phyloP scores from a whole-genome alignment of 2,888 invertebrate genomes.

The Eristalis pertinax region DNA sequence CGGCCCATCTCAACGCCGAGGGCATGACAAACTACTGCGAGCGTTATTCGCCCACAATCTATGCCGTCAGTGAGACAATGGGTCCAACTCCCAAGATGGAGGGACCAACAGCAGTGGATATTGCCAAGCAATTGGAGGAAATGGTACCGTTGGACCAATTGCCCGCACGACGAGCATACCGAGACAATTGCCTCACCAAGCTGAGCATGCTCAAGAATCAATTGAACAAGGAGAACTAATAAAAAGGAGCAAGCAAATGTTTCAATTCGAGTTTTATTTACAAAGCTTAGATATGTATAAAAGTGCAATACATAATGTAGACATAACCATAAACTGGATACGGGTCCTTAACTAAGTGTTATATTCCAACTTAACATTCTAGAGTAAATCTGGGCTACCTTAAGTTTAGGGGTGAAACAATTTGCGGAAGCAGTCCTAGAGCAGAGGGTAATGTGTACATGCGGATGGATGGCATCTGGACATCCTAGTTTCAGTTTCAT shows the following conservation, averaged over 20 bases:
- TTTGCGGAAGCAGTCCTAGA: background rate
- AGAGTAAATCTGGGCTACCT: slow-evolving; percentile 41
- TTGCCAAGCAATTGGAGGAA: slow-evolving; percentile 88
- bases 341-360: slow-evolving; percentile 42
- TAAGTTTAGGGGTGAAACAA: slow-evolving; percentile 28
- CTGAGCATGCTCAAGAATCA: slow-evolving; percentile 90
- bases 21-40: slow-evolving; percentile 87
- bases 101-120: slow-evolving; percentile 85
- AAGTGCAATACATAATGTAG: slow-evolving; percentile 29
- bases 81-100: slow-evolving; percentile 89
- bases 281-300: slow-evolving; percentile 50
- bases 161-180: slow-evolving; percentile 89
- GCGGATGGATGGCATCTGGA: background rate
- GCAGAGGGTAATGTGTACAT: background rate
- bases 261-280: slow-evolving; percentile 60
- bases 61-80: slow-evolving; percentile 87
- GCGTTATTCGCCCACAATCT: slow-evolving; percentile 84
- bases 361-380: slow-evolving; percentile 49
- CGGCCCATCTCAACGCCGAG: slow-evolving; percentile 96
- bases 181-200: slow-evolving; percentile 91
- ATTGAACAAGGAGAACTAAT: slow-evolving; percentile 81
- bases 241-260: background rate
- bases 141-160: slow-evolving; percentile 89
- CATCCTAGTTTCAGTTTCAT: slow-evolving; percentile 40
- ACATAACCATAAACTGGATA: slow-evolving; percentile 57